Conservation (phyloP, 1,140 invertebrate species). For the Teleogryllus occipitalis region DNA sequence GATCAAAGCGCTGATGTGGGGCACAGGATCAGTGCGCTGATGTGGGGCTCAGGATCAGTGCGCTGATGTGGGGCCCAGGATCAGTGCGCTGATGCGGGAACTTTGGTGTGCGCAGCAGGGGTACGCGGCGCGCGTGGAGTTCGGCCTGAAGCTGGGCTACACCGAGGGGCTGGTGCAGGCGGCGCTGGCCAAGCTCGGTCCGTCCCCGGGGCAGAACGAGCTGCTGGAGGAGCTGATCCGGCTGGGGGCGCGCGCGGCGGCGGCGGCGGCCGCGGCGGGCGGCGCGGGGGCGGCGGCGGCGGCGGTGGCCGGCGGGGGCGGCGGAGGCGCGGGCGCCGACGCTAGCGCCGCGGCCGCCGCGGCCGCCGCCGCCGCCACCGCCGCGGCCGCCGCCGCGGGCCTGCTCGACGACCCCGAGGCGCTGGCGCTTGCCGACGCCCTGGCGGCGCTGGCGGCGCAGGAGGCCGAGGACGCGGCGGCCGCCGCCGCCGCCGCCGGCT, state of each 20-base stretch:
- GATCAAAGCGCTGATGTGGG: no score
- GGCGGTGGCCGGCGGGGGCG: conserved; percentile 31
- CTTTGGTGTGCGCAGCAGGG: neutral
- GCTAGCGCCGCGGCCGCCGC: conserved; percentile 30
- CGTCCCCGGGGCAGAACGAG: conserved; percentile 76
- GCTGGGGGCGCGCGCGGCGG: conserved; percentile 48
- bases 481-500: conserved; percentile 24
- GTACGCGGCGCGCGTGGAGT: conserved; percentile 19
- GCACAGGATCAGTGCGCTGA: no score
- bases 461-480: conserved; percentile 29
- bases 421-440: no score
- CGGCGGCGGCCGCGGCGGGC: conserved; percentile 29
- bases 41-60: no score
- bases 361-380: conserved; percentile 41
- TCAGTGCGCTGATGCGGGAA: no score
- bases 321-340: conserved; percentile 14
- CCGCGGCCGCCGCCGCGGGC: conserved; percentile 95
- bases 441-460: conserved; percentile 29
- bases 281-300: conserved; percentile 30
- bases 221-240: conserved; percentile 71
- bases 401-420: no score
- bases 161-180: conserved; percentile 75
- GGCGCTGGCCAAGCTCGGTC: conserved; percentile 73
- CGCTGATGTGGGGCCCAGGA: no score
- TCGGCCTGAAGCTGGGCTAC: conserved; percentile 59